A percentile compares a stretch with the other conserved stretches of the same genome.
Conservation (phyloP, 2,797 vertebrate genomes). For the Stomatorhinus walkeri region DNA sequence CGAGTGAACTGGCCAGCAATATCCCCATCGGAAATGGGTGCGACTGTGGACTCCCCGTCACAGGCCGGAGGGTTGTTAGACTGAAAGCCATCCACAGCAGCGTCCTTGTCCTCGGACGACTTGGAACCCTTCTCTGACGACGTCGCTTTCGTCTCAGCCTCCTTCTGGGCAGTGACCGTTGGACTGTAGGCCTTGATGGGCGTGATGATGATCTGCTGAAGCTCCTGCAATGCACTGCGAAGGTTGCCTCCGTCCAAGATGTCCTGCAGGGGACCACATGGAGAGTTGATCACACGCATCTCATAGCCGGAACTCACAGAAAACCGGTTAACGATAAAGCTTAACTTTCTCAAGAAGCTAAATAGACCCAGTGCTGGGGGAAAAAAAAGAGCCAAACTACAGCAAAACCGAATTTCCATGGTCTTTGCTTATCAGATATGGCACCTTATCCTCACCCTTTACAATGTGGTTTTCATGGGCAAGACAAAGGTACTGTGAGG, state of each 20-base stretch:
- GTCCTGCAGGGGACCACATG: slow-evolving; percentile 56
- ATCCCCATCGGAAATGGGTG: slow-evolving; percentile 83
- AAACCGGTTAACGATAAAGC: background rate
- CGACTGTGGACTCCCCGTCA: slow-evolving; percentile 73
- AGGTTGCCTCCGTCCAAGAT: slow-evolving; percentile 92
- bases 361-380: background rate
- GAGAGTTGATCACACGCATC: background rate
- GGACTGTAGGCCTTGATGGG: slow-evolving; percentile 80
- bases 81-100: slow-evolving; percentile 61
- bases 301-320: background rate
- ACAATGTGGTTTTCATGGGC: background rate
- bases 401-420: background rate
- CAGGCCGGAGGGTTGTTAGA: slow-evolving; percentile 69
- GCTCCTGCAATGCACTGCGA: slow-evolving; percentile 82
- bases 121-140: slow-evolving; percentile 57
- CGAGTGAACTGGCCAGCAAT: slow-evolving; percentile 91
- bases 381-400: background rate
- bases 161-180: slow-evolving; percentile 51
- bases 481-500: background rate
- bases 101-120: slow-evolving; percentile 64
- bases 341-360: background rate
- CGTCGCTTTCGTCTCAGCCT: slow-evolving; percentile 41
- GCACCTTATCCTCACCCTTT: background rate
- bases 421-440: background rate
- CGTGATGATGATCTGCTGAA: slow-evolving; percentile 86